Evolutionary conservation across 1,140 invertebrate species (phyloP).

Genomic region (Drosophila cardini): DNA sequence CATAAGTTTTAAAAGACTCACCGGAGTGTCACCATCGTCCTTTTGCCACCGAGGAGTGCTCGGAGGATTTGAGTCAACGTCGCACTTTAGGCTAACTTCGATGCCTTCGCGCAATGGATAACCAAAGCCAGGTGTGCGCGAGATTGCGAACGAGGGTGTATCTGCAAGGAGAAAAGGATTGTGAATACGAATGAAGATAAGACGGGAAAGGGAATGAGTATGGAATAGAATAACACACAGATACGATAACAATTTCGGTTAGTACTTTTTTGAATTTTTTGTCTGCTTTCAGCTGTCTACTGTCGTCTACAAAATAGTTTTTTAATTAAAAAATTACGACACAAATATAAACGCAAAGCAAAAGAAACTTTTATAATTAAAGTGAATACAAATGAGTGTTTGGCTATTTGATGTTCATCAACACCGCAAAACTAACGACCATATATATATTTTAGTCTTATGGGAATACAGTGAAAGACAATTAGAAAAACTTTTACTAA

Average conservation of each 20-base stretch:
- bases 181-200: constrained; percentile 22
- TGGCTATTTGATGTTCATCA: constrained; percentile 25
- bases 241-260: constrained; percentile 57
- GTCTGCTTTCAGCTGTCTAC: neutral
- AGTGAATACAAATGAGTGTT: constrained; percentile 75
- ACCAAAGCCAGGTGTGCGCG: constrained; percentile 94
- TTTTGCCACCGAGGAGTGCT: constrained; percentile 94
- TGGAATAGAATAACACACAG: constrained; percentile 25
- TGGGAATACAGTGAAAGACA: neutral
- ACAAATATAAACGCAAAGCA: constrained; percentile 36
- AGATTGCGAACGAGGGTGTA: constrained; percentile 95
- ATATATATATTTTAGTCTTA: neutral
- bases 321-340: constrained; percentile 75
- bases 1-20: constrained; percentile 83
- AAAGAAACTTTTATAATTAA: constrained; percentile 79
- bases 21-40: constrained; percentile 87
- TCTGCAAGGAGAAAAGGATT: constrained; percentile 87
- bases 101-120: constrained; percentile 93
- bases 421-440: constrained; percentile 15
- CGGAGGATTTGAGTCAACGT: constrained; percentile 95
- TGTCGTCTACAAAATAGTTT: constrained; percentile 75
- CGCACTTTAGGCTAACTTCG: constrained; percentile 93
- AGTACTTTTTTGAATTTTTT: constrained; percentile 45
- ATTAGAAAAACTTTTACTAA: neutral
- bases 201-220: neutral